phyloP scores from a whole-genome alignment of 2,797 vertebrate genomes.

The Macropus fuliginosus region DNA sequence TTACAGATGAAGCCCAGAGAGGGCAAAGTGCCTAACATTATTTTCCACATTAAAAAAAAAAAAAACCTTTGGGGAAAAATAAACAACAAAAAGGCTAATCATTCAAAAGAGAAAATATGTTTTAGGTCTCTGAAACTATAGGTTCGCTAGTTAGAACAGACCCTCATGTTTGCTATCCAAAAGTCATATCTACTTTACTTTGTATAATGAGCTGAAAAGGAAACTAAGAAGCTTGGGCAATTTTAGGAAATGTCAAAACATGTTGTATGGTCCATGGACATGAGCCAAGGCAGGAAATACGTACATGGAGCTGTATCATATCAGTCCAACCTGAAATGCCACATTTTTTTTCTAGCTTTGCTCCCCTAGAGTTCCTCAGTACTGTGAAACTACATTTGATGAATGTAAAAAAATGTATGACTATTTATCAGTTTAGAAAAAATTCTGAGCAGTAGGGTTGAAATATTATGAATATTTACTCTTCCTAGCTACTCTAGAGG shows the following conservation, averaged over 20 bases:
- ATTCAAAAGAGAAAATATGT: not conserved
- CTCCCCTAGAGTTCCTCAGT: conserved; percentile 49
- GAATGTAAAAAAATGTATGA: conserved; percentile 38
- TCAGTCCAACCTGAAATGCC: conserved; percentile 63
- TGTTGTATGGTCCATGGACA: conserved; percentile 24
- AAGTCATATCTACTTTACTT: conserved; percentile 18
- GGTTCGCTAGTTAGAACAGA: not conserved
- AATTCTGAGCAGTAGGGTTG: conserved; percentile 33
- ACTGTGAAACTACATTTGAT: conserved; percentile 44
- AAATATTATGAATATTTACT: conserved; percentile 24
- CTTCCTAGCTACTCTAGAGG: not conserved
- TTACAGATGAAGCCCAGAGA: not conserved
- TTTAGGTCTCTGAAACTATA: conserved; percentile 10
- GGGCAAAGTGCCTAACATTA: not conserved
- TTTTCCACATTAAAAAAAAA: conserved; percentile 8
- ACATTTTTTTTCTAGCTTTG: conserved; percentile 49
- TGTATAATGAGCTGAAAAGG: not conserved
- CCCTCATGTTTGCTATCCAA: not conserved
- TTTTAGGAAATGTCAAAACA: conserved; percentile 62
- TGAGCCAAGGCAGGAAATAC: conserved; percentile 42
- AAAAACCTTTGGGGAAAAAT: conserved; percentile 20
- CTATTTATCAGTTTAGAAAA: conserved; percentile 38
- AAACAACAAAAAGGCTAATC: not conserved
- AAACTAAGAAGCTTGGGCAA: not conserved
- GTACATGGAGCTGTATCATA: not conserved